phyloP scores from a whole-genome alignment of 2,113 vertebrate genomes.

The Scolopax mira region DNA sequence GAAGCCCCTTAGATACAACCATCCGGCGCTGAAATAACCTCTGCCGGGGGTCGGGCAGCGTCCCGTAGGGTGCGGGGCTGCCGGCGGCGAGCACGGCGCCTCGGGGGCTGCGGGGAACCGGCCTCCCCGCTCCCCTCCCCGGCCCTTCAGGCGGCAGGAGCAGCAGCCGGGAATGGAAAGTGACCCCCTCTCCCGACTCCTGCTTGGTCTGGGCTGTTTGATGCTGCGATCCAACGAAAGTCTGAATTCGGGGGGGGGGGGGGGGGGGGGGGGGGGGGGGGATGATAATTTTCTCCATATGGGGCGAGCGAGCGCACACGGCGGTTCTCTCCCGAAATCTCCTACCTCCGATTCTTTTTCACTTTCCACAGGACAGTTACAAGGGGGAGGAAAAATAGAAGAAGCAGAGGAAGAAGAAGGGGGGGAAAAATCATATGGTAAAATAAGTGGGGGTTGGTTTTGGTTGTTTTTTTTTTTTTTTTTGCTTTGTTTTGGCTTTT shows the following conservation, averaged over 20 bases:
- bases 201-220: neutral
- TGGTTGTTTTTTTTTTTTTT: too few relatives aligned
- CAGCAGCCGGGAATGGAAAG: neutral
- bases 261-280: neutral
- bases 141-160: neutral
- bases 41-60: neutral
- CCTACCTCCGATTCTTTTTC: neutral
- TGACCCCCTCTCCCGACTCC: neutral
- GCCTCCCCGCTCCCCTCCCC: neutral
- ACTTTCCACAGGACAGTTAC: neutral
- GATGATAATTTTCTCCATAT: slow-evolving; percentile 62
- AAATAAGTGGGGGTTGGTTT: neutral
- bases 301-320: neutral
- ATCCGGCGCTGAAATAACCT: fast-evolving
- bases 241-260: neutral
- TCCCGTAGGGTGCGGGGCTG: too few relatives aligned
- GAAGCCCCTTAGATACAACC: too few relatives aligned
- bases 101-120: neutral
- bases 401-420: neutral
- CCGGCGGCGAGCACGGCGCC: neutral
- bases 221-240: neutral
- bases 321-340: neutral
- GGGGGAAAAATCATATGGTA: neutral
- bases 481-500: too few relatives aligned
- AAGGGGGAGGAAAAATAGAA: neutral